Evolutionary conservation across 2,888 invertebrate species (phyloP).

Genomic region (Rhopalosiphum nymphaeae): DNA sequence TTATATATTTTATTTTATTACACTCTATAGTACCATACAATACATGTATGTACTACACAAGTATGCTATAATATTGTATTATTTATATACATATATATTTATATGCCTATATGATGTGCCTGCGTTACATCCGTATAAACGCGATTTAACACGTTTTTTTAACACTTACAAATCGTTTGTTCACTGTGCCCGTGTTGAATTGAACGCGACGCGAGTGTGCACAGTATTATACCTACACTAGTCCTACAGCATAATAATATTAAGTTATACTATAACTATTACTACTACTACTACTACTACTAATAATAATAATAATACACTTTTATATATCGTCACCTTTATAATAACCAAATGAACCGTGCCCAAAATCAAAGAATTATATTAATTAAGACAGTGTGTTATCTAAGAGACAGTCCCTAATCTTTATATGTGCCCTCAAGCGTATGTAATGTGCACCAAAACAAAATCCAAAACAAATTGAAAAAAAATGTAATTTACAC

Average conservation of each 20-base stretch:
- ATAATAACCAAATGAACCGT: too few species aligned
- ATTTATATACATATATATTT: too few species aligned
- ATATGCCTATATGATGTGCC: not conserved
- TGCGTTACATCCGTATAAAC: not conserved
- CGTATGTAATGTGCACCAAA: too few species aligned
- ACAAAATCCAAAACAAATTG: too few species aligned
- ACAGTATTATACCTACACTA: not conserved
- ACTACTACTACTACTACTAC: not conserved
- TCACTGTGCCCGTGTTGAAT: not conserved
- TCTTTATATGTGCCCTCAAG: too few species aligned
- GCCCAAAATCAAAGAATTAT: too few species aligned
- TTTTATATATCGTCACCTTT: not conserved
- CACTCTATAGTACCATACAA: not conserved
- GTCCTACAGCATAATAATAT: not conserved
- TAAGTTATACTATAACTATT: not conserved
- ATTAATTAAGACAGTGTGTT: too few species aligned
- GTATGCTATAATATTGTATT: not conserved
- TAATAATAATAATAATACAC: not conserved
- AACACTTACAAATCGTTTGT: constrained; percentile 3
- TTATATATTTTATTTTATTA: constrained; percentile 4
- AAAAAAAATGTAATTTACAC: too few species aligned
- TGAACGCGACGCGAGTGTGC: not conserved
- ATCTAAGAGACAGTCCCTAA: too few species aligned
- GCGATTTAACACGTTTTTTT: constrained; percentile 4
- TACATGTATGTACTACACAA: not conserved